Base-by-base conservation (phyloP, 1,140 invertebrate species). In the Drosophila nasuta region DNA sequence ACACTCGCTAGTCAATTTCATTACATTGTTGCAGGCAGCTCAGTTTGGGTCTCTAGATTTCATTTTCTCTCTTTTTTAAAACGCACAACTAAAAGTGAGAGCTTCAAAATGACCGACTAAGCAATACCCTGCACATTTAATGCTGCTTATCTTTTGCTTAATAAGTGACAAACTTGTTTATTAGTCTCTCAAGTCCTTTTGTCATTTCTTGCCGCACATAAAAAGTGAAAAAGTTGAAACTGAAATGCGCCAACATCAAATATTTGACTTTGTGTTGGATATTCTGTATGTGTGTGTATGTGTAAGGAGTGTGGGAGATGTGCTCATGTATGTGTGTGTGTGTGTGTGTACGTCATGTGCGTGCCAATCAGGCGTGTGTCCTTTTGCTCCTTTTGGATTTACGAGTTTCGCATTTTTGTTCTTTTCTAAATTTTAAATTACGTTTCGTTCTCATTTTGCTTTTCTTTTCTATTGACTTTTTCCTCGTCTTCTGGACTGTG, bases 331-430 rank as follows among this genome's bases (percentile, higher is more conserved):
- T 13, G 13, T 13, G 13, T 46, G 25, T 59, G 46, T 68, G 10
- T 65, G 20, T 68, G 46, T 57, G 64, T 77, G 78, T 54, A 33
- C 38, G 46, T 28, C 66, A 43, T 68, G 83, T 87, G 82, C 80
- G 82, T 87, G 82, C 83, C 82, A 87, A 87, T 87, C 82, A 87
- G 77, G 83, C 80, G 83, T 88, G 67, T 80, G 83, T 86, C 79
- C 83, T 71, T 86, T 66, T 17, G 59, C 78, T 80, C 60, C 67
- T 59, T 82, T 60, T 49, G 59, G 68, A 60, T 79, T 77, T 77
- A 76, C 73, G 68, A 76, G 73, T 43, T 74, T 77, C 56, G 72
- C 67, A 78, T 78, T 79, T 79, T 79, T 77, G 38, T 77, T 73
- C 69, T 70, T 83, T 88, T 75, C 73, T 73, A 77, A 80, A 87